phyloP scores from a whole-genome alignment of 1,140 invertebrate genomes.

The Triops cancriformis region DNA sequence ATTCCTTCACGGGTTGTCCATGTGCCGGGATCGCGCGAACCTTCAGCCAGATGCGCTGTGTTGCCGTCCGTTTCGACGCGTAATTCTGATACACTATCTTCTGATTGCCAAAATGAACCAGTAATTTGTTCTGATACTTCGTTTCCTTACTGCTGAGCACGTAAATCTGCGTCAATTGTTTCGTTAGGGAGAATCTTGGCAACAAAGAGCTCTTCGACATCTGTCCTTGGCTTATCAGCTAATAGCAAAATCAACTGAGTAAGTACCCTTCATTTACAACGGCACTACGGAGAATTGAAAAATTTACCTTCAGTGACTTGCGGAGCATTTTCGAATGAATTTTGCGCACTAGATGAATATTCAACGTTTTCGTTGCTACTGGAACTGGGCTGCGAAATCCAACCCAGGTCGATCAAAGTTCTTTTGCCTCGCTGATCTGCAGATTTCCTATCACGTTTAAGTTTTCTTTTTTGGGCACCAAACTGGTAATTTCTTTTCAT shows the following conservation, averaged over 20 bases:
- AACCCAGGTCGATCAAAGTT: background rate
- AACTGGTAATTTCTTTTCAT: no score
- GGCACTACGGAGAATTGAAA: background rate
- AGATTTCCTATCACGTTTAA: background rate
- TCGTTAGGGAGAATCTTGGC: background rate
- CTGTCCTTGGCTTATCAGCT: background rate
- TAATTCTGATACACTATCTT: background rate
- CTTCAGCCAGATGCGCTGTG: background rate
- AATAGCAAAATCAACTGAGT: background rate
- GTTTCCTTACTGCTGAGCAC: background rate
- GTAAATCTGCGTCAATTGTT: background rate
- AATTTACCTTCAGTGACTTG: background rate
- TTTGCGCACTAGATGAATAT: background rate
- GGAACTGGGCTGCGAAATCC: background rate
- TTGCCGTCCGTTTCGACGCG: background rate
- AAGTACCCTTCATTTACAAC: background rate
- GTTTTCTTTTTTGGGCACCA: background rate
- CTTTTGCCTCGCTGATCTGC: background rate
- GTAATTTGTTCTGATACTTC: background rate
- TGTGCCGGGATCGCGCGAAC: background rate
- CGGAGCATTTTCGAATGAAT: background rate
- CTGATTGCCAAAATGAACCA: background rate
- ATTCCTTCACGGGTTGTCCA: slow-evolving; percentile 22
- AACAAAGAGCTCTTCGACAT: no score
- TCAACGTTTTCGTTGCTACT: background rate